Conservation (phyloP, 2,797 vertebrate species). For the Pangasius larnaudii region DNA sequence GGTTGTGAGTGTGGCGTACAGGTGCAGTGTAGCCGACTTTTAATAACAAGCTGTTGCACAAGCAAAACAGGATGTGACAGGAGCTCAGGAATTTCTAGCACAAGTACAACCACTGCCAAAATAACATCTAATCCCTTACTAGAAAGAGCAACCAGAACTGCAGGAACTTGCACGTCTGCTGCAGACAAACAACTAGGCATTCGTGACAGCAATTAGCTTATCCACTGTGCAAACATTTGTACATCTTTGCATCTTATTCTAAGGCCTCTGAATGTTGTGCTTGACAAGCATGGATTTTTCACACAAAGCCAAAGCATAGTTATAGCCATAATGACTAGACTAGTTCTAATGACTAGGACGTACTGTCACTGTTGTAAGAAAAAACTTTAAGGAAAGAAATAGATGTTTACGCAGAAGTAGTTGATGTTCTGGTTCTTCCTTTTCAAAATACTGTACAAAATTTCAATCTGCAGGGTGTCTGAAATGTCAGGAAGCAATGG, state of each 20-base stretch:
- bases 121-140: slow-evolving; percentile 29
- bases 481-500: background rate
- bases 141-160: slow-evolving; percentile 18
- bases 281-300: background rate
- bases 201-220: background rate
- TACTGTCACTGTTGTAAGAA: background rate
- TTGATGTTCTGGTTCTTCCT: background rate
- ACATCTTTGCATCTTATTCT: background rate
- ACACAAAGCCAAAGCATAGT: background rate
- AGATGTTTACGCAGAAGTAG: background rate
- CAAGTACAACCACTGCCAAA: slow-evolving; percentile 26
- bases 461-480: background rate
- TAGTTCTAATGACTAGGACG: background rate
- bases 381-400: background rate
- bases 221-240: background rate
- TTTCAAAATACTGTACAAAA: background rate
- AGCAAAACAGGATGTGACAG: slow-evolving; percentile 43
- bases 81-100: slow-evolving; percentile 35
- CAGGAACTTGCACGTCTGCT: background rate
- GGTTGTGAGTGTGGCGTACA: slow-evolving; percentile 36
- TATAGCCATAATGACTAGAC: background rate
- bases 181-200: background rate
- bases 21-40: slow-evolving; percentile 32
- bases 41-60: slow-evolving; percentile 38
- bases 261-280: background rate